These are phyloP conservation scores for Taurulus bubalis DNA, from an alignment of 2,113 vertebrate genomes.

Conservation along the genomic window DNA sequence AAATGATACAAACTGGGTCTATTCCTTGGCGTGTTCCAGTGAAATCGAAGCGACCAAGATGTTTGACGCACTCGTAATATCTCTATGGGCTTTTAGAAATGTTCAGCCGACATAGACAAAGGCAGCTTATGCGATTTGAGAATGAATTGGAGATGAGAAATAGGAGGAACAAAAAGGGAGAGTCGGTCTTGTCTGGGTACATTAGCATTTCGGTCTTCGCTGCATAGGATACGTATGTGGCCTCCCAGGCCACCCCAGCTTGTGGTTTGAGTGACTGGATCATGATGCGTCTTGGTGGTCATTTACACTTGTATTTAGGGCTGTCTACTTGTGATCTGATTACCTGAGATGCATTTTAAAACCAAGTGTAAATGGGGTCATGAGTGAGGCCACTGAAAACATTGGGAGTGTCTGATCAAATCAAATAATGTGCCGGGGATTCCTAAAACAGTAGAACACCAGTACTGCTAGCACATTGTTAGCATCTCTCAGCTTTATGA, in stretches of 20 bases:
- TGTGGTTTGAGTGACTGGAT: not conserved
- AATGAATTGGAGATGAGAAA: not conserved
- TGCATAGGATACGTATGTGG: not conserved
- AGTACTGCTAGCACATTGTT: not conserved
- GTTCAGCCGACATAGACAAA: not conserved
- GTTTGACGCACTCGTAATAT: not conserved
- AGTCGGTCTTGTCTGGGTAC: not conserved
- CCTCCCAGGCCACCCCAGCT: not conserved
- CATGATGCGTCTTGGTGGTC: not conserved
- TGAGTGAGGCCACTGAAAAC: constrained; percentile 26
- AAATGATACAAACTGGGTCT: not conserved
- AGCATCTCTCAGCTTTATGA: not conserved
- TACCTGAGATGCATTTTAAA: not conserved
- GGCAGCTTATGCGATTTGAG: not conserved
- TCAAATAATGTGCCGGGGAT: constrained; percentile 11
- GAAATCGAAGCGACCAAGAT: not conserved
- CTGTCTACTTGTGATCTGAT: not conserved
- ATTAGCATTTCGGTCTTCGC: not conserved
- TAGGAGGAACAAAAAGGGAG: not conserved
- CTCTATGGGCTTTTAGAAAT: not conserved
- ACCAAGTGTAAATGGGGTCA: not conserved
- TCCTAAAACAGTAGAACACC: constrained; percentile 4
- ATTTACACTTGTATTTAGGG: not conserved
- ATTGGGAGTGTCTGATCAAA: constrained; percentile 17
- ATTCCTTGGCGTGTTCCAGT: not conserved